phyloP scores from a whole-genome alignment of 2,797 vertebrate species.

The Myotis daubentonii region DNA sequence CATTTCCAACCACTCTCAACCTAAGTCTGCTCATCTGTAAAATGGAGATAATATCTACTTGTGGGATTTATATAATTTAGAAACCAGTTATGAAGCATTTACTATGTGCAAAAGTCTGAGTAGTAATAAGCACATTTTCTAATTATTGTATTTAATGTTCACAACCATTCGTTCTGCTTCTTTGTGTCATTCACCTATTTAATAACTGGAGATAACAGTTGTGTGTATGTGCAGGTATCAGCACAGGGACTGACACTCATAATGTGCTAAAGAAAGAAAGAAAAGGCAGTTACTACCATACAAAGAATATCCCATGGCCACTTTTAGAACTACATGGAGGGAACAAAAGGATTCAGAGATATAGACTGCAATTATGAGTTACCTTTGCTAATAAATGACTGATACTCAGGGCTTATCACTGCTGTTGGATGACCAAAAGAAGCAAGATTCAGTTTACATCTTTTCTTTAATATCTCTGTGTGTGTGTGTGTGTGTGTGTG shows the following conservation, averaged over 20 bases:
- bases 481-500: too few relatives aligned
- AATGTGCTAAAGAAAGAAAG: neutral
- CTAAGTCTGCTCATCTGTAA: neutral
- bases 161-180: neutral
- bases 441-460: neutral
- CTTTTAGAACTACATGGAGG: neutral
- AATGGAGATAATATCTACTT: neutral
- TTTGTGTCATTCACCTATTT: neutral
- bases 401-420: neutral
- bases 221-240: neutral
- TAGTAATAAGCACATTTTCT: neutral
- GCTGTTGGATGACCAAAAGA: neutral
- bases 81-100: neutral
- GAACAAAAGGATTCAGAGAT: neutral
- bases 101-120: neutral
- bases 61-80: slow-evolving; percentile 8
- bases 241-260: neutral
- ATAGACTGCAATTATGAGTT: neutral
- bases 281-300: neutral
- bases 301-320: neutral
- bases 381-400: slow-evolving; percentile 17
- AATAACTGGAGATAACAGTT: neutral
- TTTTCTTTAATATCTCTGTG: neutral
- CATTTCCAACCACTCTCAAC: neutral
- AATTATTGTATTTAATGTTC: slow-evolving; percentile 55